Conservation (phyloP, 2,888 invertebrate species). For the Branchellion lobata region DNA sequence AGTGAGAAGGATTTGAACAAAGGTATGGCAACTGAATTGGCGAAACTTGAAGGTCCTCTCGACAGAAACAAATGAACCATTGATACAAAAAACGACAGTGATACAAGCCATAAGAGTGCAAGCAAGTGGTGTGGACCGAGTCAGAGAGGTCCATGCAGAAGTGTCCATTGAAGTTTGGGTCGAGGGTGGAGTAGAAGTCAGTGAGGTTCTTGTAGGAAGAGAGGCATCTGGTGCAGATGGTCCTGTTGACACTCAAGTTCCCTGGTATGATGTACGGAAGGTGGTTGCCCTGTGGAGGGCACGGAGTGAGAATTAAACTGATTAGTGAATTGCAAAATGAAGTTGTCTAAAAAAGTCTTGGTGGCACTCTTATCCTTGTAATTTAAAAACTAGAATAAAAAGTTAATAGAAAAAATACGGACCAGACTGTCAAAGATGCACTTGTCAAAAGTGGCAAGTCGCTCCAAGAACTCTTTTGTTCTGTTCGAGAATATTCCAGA, state of each 20-base stretch:
- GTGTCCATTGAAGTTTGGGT: slow-evolving; percentile 35
- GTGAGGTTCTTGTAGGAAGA: slow-evolving; percentile 26
- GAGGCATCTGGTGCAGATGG: slow-evolving; percentile 20
- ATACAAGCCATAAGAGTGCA: too few species aligned
- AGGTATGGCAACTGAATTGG: too few species aligned
- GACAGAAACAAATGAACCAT: too few species aligned
- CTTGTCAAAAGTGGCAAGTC: slow-evolving; percentile 1
- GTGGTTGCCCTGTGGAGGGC: slow-evolving; percentile 8
- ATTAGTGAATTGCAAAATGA: too few species aligned
- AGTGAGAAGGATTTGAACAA: too few species aligned
- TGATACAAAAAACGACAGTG: too few species aligned
- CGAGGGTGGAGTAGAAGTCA: slow-evolving; percentile 32
- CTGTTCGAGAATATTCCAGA: neutral
- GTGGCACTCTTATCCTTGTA: too few species aligned
- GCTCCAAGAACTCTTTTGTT: neutral
- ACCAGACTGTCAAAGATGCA: slow-evolving; percentile 27
- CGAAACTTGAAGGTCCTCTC: too few species aligned
- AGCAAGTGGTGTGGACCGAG: too few species aligned
- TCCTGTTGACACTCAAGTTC: slow-evolving; percentile 20
- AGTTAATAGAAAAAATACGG: neutral
- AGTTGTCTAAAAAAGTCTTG: too few species aligned
- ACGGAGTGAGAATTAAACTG: too few species aligned
- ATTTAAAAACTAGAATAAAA: too few species aligned
- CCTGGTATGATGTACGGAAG: slow-evolving; percentile 29
- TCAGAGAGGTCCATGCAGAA: slow-evolving; percentile 41